phyloP scores from a whole-genome alignment of 1,140 invertebrate genomes.

The Ericerus pela region DNA sequence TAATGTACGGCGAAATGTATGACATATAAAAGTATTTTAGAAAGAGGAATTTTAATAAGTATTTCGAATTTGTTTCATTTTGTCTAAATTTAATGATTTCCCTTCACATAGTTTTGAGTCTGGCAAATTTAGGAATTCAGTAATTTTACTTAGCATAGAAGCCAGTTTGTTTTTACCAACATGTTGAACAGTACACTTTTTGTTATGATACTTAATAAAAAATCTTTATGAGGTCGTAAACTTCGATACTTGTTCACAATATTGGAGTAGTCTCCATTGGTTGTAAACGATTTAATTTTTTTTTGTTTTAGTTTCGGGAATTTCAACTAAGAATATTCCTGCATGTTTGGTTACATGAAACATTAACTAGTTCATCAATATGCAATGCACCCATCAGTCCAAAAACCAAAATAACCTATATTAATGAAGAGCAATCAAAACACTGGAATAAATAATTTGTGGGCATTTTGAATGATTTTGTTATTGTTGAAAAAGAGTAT shows the following conservation, averaged over 20 bases:
- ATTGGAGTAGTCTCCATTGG: background rate
- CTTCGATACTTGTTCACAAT: conserved; percentile 20
- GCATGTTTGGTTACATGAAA: background rate
- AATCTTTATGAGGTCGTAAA: conserved; percentile 20
- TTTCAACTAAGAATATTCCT: background rate
- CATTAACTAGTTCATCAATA: background rate
- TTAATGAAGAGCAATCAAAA: too few species aligned
- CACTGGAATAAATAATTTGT: too few species aligned
- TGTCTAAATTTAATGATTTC: background rate
- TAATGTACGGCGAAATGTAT: conserved; percentile 21
- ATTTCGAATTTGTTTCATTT: background rate
- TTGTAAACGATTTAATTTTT: background rate
- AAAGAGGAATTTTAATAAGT: background rate
- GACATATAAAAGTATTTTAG: conserved; percentile 12
- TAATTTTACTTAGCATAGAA: conserved; percentile 21
- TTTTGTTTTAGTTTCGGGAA: background rate
- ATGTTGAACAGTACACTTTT: conserved; percentile 23
- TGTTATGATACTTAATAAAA: conserved; percentile 25
- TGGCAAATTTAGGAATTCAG: conserved; percentile 20
- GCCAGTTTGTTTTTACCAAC: conserved; percentile 22
- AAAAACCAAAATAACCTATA: background rate
- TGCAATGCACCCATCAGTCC: background rate
- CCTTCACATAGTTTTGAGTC: conserved; percentile 20
- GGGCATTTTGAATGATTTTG: too few species aligned
- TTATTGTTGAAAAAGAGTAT: too few species aligned